Evolutionary conservation across 2,113 vertebrate genomes (phyloP), one percentile per base, ranked within the genome.

Genomic region (Colaptes auratus): DNA sequence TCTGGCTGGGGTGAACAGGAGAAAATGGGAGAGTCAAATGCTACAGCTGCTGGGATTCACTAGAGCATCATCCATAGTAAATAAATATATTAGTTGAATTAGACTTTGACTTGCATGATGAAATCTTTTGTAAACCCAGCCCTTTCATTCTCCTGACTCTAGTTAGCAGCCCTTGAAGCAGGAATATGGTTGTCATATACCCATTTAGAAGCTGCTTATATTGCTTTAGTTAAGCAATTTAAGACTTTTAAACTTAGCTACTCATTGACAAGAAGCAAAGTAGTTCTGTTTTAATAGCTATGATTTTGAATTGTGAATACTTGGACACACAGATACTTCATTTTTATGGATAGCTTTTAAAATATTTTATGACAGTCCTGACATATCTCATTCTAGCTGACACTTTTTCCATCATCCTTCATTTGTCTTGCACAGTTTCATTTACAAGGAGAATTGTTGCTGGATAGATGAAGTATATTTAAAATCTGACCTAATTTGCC

Each of bases 1-100:
- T 50, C 19, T 1, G 5, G 7, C 15, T 0, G 2, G 39, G 46
- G 7, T 25, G 28, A 83, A 18, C 0, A 3, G 21, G 16, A 77
- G 7, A 35, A 70, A 71, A 65, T 2, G 5, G 9, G 17, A 52
- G 8, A n/a, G 23, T 27, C 15, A 50, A 53, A 44, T 24, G 8
- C 3, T 59, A 3, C 17, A 14, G 15, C 44, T 86, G 17, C 21
- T 74, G 17, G 4, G 25, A 79, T 21, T 66, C 19, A 21, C 13
- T 20, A 28, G 33, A 31, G 11, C 46, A 81, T 12, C 8, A 9
- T 12, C 35, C 0, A 70, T 39, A 48, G 75, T 28, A 76, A 79
- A 58, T n/a, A 65, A 19, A 56, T 13, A 30, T 1, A 3, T 23
- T 7, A 82, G 9, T 8, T 65, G 42, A 55, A 71, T 67, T 84